A percentile compares a stretch with the other conserved stretches of the same genome.
Evolutionary conservation across 2,113 vertebrate genomes (phyloP).

Genomic region (Stomatorhinus ivindoensis): DNA sequence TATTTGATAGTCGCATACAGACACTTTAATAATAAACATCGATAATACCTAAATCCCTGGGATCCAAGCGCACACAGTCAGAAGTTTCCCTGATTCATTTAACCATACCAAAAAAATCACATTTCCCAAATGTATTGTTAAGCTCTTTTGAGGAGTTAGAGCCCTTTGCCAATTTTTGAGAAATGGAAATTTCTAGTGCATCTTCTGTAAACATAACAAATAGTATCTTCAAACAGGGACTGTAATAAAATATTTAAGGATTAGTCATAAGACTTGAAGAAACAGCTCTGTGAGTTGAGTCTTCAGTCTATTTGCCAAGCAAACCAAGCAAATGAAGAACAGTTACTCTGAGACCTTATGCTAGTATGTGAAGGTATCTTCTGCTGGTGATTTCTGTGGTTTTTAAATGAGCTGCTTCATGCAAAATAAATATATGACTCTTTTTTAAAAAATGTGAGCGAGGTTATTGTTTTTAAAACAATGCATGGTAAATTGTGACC

Average conservation of each 20-base stretch:
- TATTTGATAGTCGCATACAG: neutral
- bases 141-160: neutral
- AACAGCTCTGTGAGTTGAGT: neutral
- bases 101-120: conserved; percentile 3
- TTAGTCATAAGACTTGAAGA: conserved; percentile 9
- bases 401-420: neutral
- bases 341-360: neutral
- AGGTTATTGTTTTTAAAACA: neutral
- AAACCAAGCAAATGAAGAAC: neutral
- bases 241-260: conserved; percentile 15
- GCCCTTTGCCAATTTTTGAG: neutral
- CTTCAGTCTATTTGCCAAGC: neutral
- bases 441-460: neutral
- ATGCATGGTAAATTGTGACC: neutral
- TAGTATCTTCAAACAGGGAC: neutral
- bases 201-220: conserved; percentile 9
- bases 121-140: conserved; percentile 5
- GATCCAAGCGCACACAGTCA: neutral
- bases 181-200: neutral
- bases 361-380: neutral
- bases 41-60: neutral
- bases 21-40: neutral
- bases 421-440: neutral
- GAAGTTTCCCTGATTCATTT: neutral
- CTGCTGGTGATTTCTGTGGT: neutral